phyloP scores from a whole-genome alignment of 2,888 invertebrate species.

The Auanema freiburgensis region DNA sequence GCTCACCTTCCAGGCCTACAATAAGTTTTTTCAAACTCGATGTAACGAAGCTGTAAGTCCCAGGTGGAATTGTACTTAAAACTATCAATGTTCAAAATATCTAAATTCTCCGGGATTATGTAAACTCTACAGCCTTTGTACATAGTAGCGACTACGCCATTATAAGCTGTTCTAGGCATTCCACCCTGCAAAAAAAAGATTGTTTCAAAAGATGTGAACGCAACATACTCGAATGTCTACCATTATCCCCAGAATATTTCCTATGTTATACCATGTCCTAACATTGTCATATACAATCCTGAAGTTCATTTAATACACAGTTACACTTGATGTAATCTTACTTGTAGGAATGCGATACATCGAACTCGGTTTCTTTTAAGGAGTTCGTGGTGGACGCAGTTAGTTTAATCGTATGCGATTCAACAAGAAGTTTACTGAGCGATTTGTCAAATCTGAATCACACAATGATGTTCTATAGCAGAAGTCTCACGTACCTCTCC shows the following conservation, averaged over 20 bases:
- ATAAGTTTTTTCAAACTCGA: slow-evolving; percentile 57
- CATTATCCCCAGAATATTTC: slow-evolving; percentile 56
- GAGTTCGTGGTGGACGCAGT: too few species aligned
- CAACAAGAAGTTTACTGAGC: neutral
- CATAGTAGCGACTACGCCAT: slow-evolving; percentile 88
- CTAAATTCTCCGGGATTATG: slow-evolving; percentile 26
- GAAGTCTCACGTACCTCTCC: slow-evolving; percentile 25
- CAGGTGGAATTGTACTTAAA: slow-evolving; percentile 48
- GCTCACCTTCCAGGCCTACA: slow-evolving; percentile 54
- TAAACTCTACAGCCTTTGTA: slow-evolving; percentile 81
- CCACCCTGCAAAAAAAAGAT: slow-evolving; percentile 84
- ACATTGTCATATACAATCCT: slow-evolving; percentile 44
- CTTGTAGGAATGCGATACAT: too few species aligned
- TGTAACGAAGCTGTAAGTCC: slow-evolving; percentile 53
- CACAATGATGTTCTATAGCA: slow-evolving; percentile 11
- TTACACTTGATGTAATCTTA: too few species aligned
- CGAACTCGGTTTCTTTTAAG: too few species aligned
- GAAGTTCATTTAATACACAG: slow-evolving; percentile 8
- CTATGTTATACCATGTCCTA: slow-evolving; percentile 53
- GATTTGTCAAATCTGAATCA: slow-evolving; percentile 1
- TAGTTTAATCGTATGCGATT: slow-evolving; percentile 4
- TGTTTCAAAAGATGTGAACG: too few species aligned
- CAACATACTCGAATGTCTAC: slow-evolving; percentile 56
- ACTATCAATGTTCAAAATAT: slow-evolving; percentile 20
- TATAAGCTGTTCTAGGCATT: slow-evolving; percentile 91